phyloP scores from a whole-genome alignment of 2,113 vertebrate genomes.

The Corynorhinus townsendii region DNA sequence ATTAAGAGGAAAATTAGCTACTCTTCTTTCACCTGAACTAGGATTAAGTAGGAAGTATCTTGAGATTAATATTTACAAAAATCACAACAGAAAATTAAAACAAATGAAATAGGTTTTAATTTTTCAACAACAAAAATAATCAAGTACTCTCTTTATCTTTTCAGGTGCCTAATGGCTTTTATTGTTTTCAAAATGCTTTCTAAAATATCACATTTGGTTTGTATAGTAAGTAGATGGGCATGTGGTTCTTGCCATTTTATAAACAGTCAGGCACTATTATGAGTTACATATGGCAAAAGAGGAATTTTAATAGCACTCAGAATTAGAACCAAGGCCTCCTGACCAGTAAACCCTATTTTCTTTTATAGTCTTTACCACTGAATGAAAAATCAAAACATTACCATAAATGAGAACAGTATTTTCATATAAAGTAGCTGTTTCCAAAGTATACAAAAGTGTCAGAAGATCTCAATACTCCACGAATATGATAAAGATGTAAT shows the following conservation, averaged over 20 bases:
- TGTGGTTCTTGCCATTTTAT: background rate
- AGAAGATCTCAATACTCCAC: background rate
- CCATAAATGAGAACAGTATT: background rate
- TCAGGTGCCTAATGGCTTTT: background rate
- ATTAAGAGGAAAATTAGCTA: background rate
- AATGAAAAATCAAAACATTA: background rate
- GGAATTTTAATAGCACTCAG: background rate
- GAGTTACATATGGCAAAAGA: background rate
- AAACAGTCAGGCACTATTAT: background rate
- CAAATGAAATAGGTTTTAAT: background rate
- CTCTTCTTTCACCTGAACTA: background rate
- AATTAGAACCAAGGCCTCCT: background rate
- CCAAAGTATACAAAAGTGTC: background rate
- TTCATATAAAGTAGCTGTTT: background rate
- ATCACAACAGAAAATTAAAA: background rate
- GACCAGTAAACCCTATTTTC: background rate
- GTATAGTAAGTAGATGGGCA: background rate
- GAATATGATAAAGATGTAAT: background rate
- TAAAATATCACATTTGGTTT: background rate
- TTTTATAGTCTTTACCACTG: background rate
- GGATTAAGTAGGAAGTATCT: background rate
- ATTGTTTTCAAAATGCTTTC: background rate
- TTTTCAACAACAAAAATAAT: background rate
- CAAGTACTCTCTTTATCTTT: background rate
- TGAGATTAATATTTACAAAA: conserved; percentile 2